phyloP scores from a whole-genome alignment of 1,140 invertebrate genomes.

The Dufourea novaeangliae region DNA sequence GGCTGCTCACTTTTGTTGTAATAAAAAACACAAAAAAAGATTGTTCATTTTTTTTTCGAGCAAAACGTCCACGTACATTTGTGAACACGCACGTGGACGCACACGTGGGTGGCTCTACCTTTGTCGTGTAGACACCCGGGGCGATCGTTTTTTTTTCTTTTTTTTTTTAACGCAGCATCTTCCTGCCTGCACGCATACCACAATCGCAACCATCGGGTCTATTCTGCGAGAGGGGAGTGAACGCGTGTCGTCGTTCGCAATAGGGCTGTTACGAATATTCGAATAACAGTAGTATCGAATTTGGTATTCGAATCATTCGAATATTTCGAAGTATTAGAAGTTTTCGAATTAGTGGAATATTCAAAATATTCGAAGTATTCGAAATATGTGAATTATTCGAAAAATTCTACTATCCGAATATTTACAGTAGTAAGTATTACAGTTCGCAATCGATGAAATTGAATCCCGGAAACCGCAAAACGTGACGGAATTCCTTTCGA shows the following conservation, averaged over 20 bases:
- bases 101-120: constrained; percentile 49
- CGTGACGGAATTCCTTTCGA: constrained; percentile 15
- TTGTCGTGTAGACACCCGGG: constrained; percentile 59
- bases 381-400: too few species aligned
- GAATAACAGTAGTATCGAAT: too few species aligned
- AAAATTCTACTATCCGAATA: too few species aligned
- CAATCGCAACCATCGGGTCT: constrained; percentile 25
- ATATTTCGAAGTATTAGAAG: too few species aligned
- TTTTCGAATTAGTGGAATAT: too few species aligned
- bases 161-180: constrained; percentile 52
- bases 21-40: constrained; percentile 29
- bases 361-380: too few species aligned
- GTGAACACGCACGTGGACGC: constrained; percentile 21
- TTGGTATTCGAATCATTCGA: too few species aligned
- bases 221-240: too few species aligned
- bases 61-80: constrained; percentile 1
- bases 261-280: too few species aligned
- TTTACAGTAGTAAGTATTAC: too few species aligned
- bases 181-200: constrained; percentile 52
- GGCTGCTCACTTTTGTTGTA: constrained; percentile 29
- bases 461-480: constrained; percentile 23
- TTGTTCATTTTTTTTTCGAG: constrained; percentile 44
- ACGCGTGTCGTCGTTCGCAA: background rate
- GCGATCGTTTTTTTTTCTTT: constrained; percentile 55
- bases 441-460: constrained; percentile 11